Percentiles rank a stretch among this genome's conserved stretches.
Conservation (phyloP, 1,140 invertebrate genomes). For the Drosophila pandora region DNA sequence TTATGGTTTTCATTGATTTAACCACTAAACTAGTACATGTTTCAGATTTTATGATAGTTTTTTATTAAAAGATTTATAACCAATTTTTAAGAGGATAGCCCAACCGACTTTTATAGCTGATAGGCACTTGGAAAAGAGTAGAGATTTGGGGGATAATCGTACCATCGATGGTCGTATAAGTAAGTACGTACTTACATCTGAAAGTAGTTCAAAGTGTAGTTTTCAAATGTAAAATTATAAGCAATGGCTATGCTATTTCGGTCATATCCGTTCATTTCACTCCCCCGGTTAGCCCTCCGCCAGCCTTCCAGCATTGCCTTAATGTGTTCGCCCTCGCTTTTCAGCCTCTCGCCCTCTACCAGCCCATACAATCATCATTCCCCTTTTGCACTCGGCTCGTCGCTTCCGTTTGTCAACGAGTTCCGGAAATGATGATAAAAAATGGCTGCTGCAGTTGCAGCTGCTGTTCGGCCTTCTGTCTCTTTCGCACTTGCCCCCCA, state of each 20-base stretch:
- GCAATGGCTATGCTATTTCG: conserved; percentile 71
- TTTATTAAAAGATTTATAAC: background rate
- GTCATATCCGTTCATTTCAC: conserved; percentile 58
- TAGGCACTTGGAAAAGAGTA: conserved; percentile 3
- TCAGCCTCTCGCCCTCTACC: background rate
- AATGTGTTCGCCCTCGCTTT: conserved; percentile 18
- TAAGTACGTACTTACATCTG: conserved; percentile 50
- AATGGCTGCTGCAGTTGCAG: conserved; percentile 66
- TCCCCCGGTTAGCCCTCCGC: background rate
- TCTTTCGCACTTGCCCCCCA: conserved; percentile 3
- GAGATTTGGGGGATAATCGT: conserved; percentile 22
- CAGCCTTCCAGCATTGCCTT: conserved; percentile 1
- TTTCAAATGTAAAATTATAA: conserved; percentile 73
- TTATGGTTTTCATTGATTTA: background rate
- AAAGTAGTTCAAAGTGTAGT: conserved; percentile 70
- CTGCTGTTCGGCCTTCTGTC: conserved; percentile 46
- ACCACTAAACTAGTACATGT: no score
- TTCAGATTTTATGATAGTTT: background rate
- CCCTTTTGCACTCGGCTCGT: conserved; percentile 65
- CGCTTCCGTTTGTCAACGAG: conserved; percentile 81
- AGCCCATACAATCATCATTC: conserved; percentile 34
- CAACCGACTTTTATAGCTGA: conserved; percentile 5
- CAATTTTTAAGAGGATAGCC: background rate
- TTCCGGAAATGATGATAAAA: conserved; percentile 82
- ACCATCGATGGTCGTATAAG: conserved; percentile 48